Evolutionary conservation across 2,888 invertebrate species (phyloP), one percentile per base, ranked within the genome.

Genomic region (Conchocele bisecta): DNA sequence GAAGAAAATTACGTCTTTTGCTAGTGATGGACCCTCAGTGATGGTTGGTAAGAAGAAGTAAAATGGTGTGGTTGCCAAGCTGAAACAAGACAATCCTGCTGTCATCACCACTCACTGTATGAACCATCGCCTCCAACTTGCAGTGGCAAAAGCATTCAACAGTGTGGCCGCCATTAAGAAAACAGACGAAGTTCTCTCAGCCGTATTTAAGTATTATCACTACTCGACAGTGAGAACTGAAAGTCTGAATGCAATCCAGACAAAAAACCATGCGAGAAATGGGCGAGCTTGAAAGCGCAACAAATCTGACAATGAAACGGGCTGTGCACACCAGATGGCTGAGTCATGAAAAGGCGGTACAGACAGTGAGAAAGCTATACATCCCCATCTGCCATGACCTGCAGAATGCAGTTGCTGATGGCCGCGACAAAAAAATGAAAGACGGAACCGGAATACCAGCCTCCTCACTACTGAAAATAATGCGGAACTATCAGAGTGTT

Each of bases 21-120:
- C 61, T 15, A 65, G 72, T 63, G 72, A 69, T 50, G 72, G 76
- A 33, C 61, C 63, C 1, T 60, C 54, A 31, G 71, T 75, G 11
- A 75, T 75, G 64, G 46, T 66, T 4, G 66, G 61, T 35, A 65
- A 60, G 50, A 69, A 75, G 33, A 70, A 13, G 6, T 7, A n/a
- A n/a, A n/a, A 70, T 59, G 66, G 68, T 28, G 63, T 67, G 28
- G 60, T 69, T 13, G 63, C 69, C 7, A 4, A 53, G n/a, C 50
- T 69, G 20, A 68, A 69, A 41, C 22, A 24, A 28, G 65, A 68
- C 29, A 64, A 72, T 46, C 50, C 50, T 24, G 11, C 29, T 1
- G 41, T 75, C 20, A 28, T 69, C 7, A 6, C 48, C 15, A 26
- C 66, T 7, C 74, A 76, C 29, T 69, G 65, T 37, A 57, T 76